Evolutionary conservation across 1,140 invertebrate species (phyloP).

Genomic region (Bicyclus anynana): DNA sequence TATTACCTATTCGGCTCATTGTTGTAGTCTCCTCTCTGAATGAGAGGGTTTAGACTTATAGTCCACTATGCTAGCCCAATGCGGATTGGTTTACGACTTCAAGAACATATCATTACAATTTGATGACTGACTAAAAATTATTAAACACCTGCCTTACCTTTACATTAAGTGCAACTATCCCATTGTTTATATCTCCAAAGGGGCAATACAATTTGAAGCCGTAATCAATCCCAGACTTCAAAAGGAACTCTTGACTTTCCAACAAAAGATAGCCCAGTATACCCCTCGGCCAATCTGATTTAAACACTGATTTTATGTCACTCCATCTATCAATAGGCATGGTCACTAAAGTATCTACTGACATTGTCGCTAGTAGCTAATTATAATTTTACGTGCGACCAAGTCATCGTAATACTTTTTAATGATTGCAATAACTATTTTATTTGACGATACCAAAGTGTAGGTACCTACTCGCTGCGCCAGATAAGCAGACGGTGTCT

Average conservation of each 20-base stretch:
- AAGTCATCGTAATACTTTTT: too few relatives aligned
- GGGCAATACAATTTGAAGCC: constrained; percentile 46
- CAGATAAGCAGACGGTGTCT: neutral
- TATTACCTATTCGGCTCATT: too few relatives aligned
- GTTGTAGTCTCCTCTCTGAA: too few relatives aligned
- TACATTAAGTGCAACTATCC: constrained; percentile 27
- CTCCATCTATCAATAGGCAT: constrained; percentile 36
- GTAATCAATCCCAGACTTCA: constrained; percentile 31
- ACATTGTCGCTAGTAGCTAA: constrained; percentile 7
- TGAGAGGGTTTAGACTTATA: too few relatives aligned
- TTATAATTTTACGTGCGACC: too few relatives aligned
- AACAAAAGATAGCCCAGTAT: constrained; percentile 30
- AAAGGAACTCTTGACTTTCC: constrained; percentile 28
- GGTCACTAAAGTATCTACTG: constrained; percentile 31
- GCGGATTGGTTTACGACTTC: too few relatives aligned
- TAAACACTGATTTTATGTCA: constrained; percentile 33
- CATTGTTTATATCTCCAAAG: constrained; percentile 34
- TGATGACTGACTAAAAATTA: too few relatives aligned
- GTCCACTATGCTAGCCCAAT: too few relatives aligned
- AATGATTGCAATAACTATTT: too few relatives aligned
- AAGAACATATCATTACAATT: too few relatives aligned
- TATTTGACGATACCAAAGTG: too few relatives aligned
- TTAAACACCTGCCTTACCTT: constrained; percentile 16
- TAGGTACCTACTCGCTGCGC: too few relatives aligned
- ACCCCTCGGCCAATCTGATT: constrained; percentile 27